phyloP scores from a whole-genome alignment of 2,113 vertebrate species.

The Fukomys damarensis region DNA sequence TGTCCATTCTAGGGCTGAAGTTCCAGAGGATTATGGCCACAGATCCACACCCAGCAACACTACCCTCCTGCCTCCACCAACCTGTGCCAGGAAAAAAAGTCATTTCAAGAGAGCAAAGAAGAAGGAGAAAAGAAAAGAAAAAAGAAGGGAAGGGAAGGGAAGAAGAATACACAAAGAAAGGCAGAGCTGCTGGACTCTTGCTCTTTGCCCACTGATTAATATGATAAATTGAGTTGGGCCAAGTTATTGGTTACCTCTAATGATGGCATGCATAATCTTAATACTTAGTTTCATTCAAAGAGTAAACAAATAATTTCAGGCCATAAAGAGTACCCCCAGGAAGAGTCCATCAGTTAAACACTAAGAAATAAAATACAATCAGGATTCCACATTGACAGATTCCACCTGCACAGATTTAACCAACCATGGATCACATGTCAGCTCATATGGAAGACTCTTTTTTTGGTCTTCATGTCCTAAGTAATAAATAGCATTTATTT shows the following conservation, averaged over 20 bases:
- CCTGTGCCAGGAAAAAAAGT: not conserved
- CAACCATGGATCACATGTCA: not conserved
- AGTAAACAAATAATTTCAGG: not conserved
- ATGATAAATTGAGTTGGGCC: not conserved
- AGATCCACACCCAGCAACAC: not conserved
- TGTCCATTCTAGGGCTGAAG: not conserved
- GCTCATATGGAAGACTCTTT: not conserved
- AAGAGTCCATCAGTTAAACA: not conserved
- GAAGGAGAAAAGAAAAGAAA: not conserved
- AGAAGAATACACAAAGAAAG: accelerated
- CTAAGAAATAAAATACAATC: not conserved
- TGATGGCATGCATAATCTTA: not conserved
- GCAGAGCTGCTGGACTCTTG: not conserved
- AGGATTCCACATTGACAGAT: not conserved
- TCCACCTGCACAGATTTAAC: not conserved
- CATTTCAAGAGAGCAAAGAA: not conserved
- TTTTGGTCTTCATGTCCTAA: not conserved
- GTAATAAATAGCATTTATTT: not conserved
- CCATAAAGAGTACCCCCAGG: not conserved
- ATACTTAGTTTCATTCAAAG: not conserved
- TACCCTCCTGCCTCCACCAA: not conserved
- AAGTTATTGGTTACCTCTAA: not conserved
- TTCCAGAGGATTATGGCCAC: not conserved
- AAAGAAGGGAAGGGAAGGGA: not conserved
- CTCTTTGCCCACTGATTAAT: not conserved